phyloP scores from a whole-genome alignment of 2,888 invertebrate species.

The Drosophila affinis region DNA sequence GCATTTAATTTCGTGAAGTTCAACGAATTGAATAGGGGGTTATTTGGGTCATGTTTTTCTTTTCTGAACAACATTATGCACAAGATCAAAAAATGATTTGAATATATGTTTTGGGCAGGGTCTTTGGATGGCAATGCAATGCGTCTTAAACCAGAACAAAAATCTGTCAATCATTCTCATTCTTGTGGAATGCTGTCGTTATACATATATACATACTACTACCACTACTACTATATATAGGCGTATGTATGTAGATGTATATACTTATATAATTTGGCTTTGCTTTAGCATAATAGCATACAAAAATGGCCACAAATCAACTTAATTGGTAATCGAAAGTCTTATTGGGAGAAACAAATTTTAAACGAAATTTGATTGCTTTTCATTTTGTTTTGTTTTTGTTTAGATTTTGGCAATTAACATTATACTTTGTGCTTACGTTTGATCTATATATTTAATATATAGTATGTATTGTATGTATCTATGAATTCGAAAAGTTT shows the following conservation, averaged over 20 bases:
- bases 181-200: conserved; percentile 63
- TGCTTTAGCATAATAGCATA: conserved; percentile 32
- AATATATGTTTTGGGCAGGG: conserved; percentile 52
- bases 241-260: conserved; percentile 18
- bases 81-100: conserved; percentile 49
- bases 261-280: conserved; percentile 43
- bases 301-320: conserved; percentile 36
- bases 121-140: conserved; percentile 69
- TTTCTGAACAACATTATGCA: conserved; percentile 54
- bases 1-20: conserved; percentile 75
- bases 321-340: conserved; percentile 32
- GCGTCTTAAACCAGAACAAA: conserved; percentile 44
- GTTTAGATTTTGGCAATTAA: conserved; percentile 57
- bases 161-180: conserved; percentile 47
- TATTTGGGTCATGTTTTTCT: conserved; percentile 15
- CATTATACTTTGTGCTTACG: conserved; percentile 58
- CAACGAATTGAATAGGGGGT: conserved; percentile 52
- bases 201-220: conserved; percentile 8
- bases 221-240: conserved; percentile 4
- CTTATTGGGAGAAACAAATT: conserved; percentile 26
- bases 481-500: conserved; percentile 58
- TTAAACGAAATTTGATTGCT: conserved; percentile 49
- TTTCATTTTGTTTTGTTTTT: conserved; percentile 36
- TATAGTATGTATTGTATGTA: conserved; percentile 34
- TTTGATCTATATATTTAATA: conserved; percentile 42